Evolutionary conservation across 2,113 vertebrate species (phyloP), one percentile per base, ranked within the genome.

Genomic region (Zootoca vivipara): DNA sequence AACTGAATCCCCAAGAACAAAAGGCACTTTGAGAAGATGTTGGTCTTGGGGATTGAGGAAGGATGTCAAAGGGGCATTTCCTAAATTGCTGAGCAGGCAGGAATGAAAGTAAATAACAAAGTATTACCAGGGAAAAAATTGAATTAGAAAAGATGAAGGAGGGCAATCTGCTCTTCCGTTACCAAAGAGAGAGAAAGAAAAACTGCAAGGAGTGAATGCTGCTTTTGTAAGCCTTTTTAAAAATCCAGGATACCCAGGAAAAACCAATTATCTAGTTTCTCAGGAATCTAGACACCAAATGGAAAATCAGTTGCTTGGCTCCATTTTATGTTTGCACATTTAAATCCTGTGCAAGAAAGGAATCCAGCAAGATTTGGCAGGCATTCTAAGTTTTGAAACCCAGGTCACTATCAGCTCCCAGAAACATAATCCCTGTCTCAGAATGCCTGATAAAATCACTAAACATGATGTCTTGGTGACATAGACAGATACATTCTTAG

Each of bases 71-170:
- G 33, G 13, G 1, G 30, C 81, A 89, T 56, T 94, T 35, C 7
- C 73, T 3, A 86, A 90, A 93, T 86, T 89, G 65, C 42, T 89
- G 86, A 92, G 38, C 38, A 4, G 82, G 78, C 75, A 93, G 82
- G 26, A 90, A 90, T 40, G 6, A 89, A 87, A 80, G 65, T 9
- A 85, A 67, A 79, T 0, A 88, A 26, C 2, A 85, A 73, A 85
- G 1, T 1, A 72, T 89, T 86, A 62, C 83, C 87, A 26, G 24
- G 89, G 40, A 78, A 38, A 26, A 1, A 1, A 79, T n/a, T 24
- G 46, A 35, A 88, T 77, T 83, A 83, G 24, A 78, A 52, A 78
- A 78, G 89, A 9, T 15, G 83, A 24, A 7, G 20, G 75, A 85
- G 1, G 8, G 81, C 3, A 35, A 88, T 85, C 35, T 82, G 85